Conservation (phyloP, 2,797 vertebrate genomes). For the Sarcoramphus papa region DNA sequence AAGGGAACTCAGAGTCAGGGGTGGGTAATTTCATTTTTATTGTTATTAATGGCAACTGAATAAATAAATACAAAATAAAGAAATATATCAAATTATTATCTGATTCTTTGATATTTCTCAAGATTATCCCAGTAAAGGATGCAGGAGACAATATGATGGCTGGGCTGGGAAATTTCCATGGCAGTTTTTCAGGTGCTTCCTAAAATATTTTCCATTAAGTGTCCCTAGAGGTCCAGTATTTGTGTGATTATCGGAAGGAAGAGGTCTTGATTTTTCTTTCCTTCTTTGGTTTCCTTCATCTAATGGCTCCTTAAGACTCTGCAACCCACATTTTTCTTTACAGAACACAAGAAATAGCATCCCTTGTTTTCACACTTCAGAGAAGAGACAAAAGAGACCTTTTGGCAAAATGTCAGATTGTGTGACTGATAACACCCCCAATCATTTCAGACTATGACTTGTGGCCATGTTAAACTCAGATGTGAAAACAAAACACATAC, state of each 20-base stretch:
- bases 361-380: conserved; percentile 31
- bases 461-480: neutral
- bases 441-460: conserved; percentile 45
- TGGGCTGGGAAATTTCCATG: neutral
- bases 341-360: conserved; percentile 1
- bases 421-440: conserved; percentile 34
- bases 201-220: conserved; percentile 22
- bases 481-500: conserved; percentile 1
- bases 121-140: neutral
- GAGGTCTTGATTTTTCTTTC: neutral
- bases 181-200: conserved; percentile 38
- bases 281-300: neutral
- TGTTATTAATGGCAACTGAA: neutral
- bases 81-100: neutral
- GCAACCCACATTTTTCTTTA: neutral
- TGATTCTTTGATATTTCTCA: neutral
- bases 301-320: neutral
- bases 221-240: neutral
- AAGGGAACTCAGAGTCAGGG: neutral
- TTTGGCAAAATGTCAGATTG: conserved; percentile 47
- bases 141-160: neutral
- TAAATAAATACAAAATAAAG: neutral
- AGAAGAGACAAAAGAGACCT: conserved; percentile 47
- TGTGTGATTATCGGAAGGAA: neutral
- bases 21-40: neutral